Evolutionary conservation across 1,140 invertebrate genomes (phyloP), one percentile per base, ranked within the genome.

Genomic region (Drosophila ambigua): DNA sequence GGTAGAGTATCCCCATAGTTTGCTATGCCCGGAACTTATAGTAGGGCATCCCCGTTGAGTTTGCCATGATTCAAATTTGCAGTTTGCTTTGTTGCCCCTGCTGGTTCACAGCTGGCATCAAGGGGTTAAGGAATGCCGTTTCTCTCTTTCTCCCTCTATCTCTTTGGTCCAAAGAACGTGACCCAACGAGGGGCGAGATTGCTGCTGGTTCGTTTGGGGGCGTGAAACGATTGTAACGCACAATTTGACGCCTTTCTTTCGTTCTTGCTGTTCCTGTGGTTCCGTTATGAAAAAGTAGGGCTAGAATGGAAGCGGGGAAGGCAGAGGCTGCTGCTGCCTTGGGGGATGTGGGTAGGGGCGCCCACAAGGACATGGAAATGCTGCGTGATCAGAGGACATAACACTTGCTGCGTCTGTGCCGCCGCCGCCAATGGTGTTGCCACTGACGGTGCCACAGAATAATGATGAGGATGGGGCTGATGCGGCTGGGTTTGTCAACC

Each of bases 201-300:
- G 28, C 24, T 45, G 39, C 51, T 66, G 55, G 45, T 8, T 60
- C 46, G 54, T 67, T 63, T 51, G 50, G 48, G 72, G 71, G 76
- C 79, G 76, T 73, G 72, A 74, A 35, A 51, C 64, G 60, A 65
- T 79, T 78, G 64, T 79, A 79, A 88, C 83, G 83, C 83, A 88
- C 83, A 83, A 88, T 83, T 87, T 88, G 72, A 87, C 79, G 83
- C 83, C 69, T 63, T 79, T 76, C 51, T 62, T 59, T 52, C 44
- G 28, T 48, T 52, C 44, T 35, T 48, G 46, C 41, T 51, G 71
- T 24, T 46, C 72, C 72, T 84, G 80, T 62, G 66, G 39, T 39
- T 39, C 35, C 35, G 20, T 26, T 54, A 46, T 53, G 28, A 48
- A 49, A 64, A 39, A 28, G 13, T n/a, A 20, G 5, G 11, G 35